Evolutionary conservation across 1,140 invertebrate species (phyloP), one percentile per base, ranked within the genome.

Genomic region (Caenorhabditis brenneri): DNA sequence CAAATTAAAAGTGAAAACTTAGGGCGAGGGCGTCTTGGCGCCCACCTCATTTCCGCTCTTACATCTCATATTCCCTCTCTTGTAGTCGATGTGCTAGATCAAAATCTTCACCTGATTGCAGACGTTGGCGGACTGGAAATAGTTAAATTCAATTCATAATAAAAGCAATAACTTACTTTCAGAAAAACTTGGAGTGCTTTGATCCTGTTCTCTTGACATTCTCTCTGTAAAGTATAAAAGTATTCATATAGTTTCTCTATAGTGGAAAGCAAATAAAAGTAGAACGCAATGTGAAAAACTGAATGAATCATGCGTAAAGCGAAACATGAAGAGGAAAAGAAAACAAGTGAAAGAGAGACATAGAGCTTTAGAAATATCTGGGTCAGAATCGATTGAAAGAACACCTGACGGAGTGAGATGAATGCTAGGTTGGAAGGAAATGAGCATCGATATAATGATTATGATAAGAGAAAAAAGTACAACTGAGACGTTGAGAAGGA

Each of bases 21-120:
- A 5, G 39, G 39, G 48, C 9, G n/a, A 19, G 48, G 42, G 42
- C 42, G 42, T 46, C 3, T 12, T 2, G n/a, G 29, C 29, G n/a
- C 29, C 15, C 7, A 74, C 1, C 7, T 24, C 7, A 24, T 31
- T 74, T 24, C 65, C n/a, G 16, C n/a, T 42, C 39, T 74, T 42
- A 74, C 65, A 74, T 74, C 36, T 74, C 36, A 74, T 74, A 74
- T 74, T 74, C 65, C 24, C 36, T n/a, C n/a, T 74, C 65, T 42
- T 74, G 65, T 24, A 74, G 36, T 4, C 65, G 65, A 42, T 74
- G 36, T 74, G 65, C 65, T 42, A 74, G n/a, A 74, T 74, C 65
- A 15, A 74, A 74, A 74, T 74, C 65, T 42, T 74, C 65, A 12
- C 65, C 65, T 24, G 65, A 31, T 42, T 74, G 65, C 22, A 74